Base-by-base conservation (phyloP, 2,797 vertebrate species). In the Odontamblyopus rebecca region DNA sequence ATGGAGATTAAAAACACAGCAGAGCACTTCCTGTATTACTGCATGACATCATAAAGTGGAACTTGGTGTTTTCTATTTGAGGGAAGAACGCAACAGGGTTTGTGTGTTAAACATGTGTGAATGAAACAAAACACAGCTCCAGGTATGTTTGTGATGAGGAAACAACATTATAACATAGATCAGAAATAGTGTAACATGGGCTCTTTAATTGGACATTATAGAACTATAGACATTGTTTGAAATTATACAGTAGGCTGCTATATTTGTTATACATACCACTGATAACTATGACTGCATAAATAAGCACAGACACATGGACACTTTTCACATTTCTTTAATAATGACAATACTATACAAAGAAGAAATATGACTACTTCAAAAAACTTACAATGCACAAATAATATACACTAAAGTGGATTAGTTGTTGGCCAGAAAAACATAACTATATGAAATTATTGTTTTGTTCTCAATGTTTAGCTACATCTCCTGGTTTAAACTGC, bases 351-450 rank as follows among this genome's bases (percentile, higher is more conserved):
- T 72, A 73, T 67, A 81, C 80, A 80, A 78, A 78, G 57, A 79
- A 70, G 56, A 69, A 69, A 74, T 16, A 53, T 67, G 26, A 61
- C 41, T 75, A 64, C 67, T 74, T 72, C 72, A 54, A 56, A 77
- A 19, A 79, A 75, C 72, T 77, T 73, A 54, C 77, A 87, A 79
- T 82, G 62, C 82, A 88, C 73, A 87, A 77, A 70, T 81, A 81
- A 85, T 67, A 74, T 80, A 88, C 75, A 89, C 69, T 73, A 73
- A 78, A 29, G 35, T 62, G 19, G 61, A 67, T 73, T 27, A 59
- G 56, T 56, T 76, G 60, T 59, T 70, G 70, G 65, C 68, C 44
- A 62, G 26, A 77, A 64, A 67, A 69, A 48, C 48, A 68, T 50
- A 81, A 79, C 71, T 67, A 15, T 73, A 77, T 74, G 67, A 13